phyloP scores from a whole-genome alignment of 1,140 invertebrate species.

The Phortica variegata region DNA sequence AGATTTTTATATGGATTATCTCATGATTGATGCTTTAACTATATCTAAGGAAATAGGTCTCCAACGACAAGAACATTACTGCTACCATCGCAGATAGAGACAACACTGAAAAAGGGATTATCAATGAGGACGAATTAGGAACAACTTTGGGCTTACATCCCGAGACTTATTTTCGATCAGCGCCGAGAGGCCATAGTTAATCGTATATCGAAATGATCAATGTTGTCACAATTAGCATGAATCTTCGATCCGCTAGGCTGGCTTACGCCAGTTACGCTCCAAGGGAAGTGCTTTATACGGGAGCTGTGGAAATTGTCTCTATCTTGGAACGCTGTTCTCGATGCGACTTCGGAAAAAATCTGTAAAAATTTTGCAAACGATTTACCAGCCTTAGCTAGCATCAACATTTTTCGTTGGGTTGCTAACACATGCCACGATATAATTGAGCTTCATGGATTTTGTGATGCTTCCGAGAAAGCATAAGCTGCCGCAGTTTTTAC shows the following conservation, averaged over 20 bases:
- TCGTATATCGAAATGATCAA: not conserved
- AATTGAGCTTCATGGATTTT: not conserved
- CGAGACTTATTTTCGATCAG: not conserved
- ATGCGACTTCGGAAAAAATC: not conserved
- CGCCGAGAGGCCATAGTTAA: not conserved
- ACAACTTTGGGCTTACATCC: not conserved
- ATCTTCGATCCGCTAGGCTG: not conserved
- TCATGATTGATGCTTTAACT: slow-evolving; percentile 31
- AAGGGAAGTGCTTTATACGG: not conserved
- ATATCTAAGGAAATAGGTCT: not conserved
- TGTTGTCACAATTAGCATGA: not conserved
- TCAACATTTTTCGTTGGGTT: not conserved
- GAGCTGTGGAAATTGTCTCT: not conserved
- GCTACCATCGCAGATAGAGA: not conserved
- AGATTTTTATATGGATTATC: too few species aligned
- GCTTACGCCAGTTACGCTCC: not conserved
- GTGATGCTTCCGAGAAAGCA: not conserved
- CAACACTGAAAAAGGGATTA: not conserved
- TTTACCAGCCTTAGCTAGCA: not conserved
- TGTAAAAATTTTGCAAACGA: not conserved
- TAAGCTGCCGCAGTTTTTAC: not conserved
- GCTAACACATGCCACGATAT: not conserved
- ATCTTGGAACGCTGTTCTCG: not conserved
- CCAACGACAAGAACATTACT: not conserved
- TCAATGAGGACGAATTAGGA: not conserved